Conservation (phyloP, 2,113 vertebrate genomes). For the Lasiurus borealis region DNA sequence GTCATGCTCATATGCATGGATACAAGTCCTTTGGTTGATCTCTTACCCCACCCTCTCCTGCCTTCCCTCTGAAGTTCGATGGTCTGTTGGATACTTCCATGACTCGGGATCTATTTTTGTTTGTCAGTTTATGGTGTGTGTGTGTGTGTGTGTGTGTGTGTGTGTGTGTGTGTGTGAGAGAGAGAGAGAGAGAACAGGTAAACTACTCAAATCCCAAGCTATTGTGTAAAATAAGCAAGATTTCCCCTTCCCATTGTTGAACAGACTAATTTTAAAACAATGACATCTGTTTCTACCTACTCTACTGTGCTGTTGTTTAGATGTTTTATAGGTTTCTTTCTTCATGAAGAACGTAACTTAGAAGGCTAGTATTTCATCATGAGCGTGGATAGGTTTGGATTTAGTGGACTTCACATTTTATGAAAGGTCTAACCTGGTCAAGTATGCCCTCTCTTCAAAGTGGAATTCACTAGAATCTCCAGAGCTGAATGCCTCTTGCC, state of each 20-base stretch:
- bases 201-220: slow-evolving; percentile 35
- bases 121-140: too few relatives aligned
- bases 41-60: too few relatives aligned
- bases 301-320: neutral
- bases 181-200: neutral
- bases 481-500: neutral
- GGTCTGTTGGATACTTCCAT: too few relatives aligned
- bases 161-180: neutral
- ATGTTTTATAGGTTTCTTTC: slow-evolving; percentile 61
- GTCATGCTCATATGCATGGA: too few relatives aligned
- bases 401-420: neutral
- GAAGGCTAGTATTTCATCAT: slow-evolving; percentile 36
- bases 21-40: too few relatives aligned
- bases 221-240: slow-evolving; percentile 49
- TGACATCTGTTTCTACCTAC: slow-evolving; percentile 73
- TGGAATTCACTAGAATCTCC: neutral
- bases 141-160: too few relatives aligned
- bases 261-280: slow-evolving; percentile 78
- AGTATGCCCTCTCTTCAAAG: neutral
- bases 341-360: slow-evolving; percentile 58
- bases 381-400: neutral
- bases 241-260: slow-evolving; percentile 46
- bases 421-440: neutral
- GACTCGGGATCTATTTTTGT: too few relatives aligned
- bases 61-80: too few relatives aligned